These are phyloP conservation scores for Laterallus jamaicensis DNA, from an alignment of 2,113 vertebrate species.

Conservation along the genomic window DNA sequence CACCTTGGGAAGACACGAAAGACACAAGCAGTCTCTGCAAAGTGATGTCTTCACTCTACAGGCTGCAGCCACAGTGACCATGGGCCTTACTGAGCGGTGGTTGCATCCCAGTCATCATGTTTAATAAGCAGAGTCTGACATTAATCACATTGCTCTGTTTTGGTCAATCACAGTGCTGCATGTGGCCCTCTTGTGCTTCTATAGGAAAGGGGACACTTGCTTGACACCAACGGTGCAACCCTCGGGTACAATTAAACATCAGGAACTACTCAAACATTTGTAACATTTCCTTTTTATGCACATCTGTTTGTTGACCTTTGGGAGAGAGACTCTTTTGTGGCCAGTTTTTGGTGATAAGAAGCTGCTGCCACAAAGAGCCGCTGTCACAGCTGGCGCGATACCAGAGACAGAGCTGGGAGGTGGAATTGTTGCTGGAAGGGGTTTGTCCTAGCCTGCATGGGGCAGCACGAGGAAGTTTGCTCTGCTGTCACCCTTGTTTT, in stretches of 20 bases:
- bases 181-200: neutral
- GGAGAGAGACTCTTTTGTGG: neutral
- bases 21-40: fast-evolving
- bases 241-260: conserved; percentile 23
- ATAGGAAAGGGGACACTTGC: neutral
- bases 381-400: neutral
- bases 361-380: neutral
- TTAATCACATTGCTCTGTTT: neutral
- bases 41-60: neutral
- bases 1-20: fast-evolving
- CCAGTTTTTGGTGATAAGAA: neutral
- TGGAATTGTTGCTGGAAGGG: neutral
- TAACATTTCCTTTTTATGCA: conserved; percentile 29
- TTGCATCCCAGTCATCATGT: neutral
- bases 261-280: conserved; percentile 40
- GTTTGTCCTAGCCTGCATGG: neutral
- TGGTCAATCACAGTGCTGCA: neutral
- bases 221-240: neutral
- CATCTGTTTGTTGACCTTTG: conserved; percentile 56
- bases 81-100: fast-evolving
- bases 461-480: neutral
- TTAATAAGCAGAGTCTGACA: neutral
- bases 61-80: neutral
- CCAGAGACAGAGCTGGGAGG: neutral
- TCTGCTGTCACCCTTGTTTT: neutral